A percentile compares a stretch with the other conserved stretches of the same genome.
Evolutionary conservation across 2,113 vertebrate species (phyloP).

Genomic region (Hyperoodon ampullatus): DNA sequence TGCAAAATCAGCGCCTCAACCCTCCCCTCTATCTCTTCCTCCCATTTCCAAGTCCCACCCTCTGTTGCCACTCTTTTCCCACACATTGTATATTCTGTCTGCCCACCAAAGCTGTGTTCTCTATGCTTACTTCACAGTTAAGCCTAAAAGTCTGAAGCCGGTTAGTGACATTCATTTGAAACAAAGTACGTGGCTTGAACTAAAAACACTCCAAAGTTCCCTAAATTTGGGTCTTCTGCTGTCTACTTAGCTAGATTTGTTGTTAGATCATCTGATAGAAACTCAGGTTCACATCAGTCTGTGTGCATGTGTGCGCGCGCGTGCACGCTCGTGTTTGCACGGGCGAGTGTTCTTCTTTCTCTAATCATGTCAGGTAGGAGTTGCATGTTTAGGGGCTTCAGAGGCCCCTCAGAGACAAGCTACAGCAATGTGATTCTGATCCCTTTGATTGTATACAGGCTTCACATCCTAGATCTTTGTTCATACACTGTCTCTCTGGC

Average conservation of each 20-base stretch:
- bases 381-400: not conserved
- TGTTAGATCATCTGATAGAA: not conserved
- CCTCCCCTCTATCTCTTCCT: not conserved
- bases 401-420: not conserved
- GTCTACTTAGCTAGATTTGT: not conserved
- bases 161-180: not conserved
- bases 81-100: not conserved
- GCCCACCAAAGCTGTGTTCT: not conserved
- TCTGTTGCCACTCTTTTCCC: not conserved
- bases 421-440: not conserved
- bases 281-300: too few species aligned
- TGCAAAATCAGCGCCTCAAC: not conserved
- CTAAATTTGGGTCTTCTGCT: not conserved
- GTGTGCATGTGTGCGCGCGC: rapidly evolving
- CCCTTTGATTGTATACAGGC: conserved; percentile 44
- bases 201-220: not conserved
- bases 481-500: conserved; percentile 47
- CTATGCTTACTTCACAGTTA: not conserved
- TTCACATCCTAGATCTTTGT: conserved; percentile 30
- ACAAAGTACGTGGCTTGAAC: not conserved
- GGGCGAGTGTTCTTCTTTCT: not conserved
- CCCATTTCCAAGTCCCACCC: not conserved
- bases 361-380: not conserved
- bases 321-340: not conserved
- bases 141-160: not conserved